Evolutionary conservation across 92 coral and sea anemone species (phyloP), one percentile per base, ranked within the genome.

Genomic region (Palythoa caribaeorum): DNA sequence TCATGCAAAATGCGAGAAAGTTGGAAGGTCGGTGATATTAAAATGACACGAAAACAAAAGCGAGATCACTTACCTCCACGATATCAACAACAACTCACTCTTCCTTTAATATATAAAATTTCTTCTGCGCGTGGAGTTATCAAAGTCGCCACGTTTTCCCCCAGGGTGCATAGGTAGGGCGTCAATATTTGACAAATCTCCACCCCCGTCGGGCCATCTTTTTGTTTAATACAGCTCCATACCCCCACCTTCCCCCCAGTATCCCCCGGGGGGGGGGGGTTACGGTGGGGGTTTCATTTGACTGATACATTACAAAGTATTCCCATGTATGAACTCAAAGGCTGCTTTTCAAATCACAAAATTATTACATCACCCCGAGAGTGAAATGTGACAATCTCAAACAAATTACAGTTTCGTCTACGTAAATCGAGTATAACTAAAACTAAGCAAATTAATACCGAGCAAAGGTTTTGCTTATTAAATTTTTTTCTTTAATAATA

Each of bases 131-230:
- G 78, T 57, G 50, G 84, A 79, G 69, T 59, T 59, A 59, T 59
- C 84, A 79, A 79, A 79, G 28, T n/a, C 84, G 52, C 54, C 71
- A 79, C 71, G 72, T 79, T 79, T 79, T 79, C 72, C 84, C 55
- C 84, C 84, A 54, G 72, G 72, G 35, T 79, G 84, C 84, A 79
- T 60, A 79, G 50, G 71, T 79, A 59, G 84, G 84, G 84, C 69
- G 71, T 17, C 71, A 59, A 79, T 79, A 79, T 59, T 79, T 79
- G 84, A 55, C 84, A 79, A 79, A 79, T 79, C 84, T 53, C 84
- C 84, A 59, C 69, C 84, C 72, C 69, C 54, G 40, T 79, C 69
- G 84, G 84, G 84, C 84, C 71, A 79, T 79, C 72, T 79, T 79
- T 59, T 79, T 79, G 72, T 79, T 60, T 72, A 79, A 79, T 79